These are phyloP conservation scores for Champsocephalus esox DNA, from an alignment of 2,797 vertebrate species.

Conservation along the genomic window DNA sequence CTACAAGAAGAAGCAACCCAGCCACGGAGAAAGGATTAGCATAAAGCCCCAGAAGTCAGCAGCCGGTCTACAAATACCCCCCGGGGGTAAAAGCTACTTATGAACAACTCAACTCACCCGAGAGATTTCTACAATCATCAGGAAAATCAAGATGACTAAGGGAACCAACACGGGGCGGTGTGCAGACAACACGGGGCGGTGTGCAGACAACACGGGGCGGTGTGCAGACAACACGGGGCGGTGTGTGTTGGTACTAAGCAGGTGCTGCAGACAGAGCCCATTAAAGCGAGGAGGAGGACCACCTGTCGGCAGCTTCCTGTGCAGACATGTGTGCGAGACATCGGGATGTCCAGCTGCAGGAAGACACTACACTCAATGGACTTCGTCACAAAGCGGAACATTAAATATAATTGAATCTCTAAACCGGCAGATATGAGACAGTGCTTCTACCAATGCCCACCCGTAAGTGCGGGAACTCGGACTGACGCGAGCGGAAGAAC, in stretches of 20 bases:
- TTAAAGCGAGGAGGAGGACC: constrained; percentile 21
- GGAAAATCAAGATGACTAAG: constrained; percentile 19
- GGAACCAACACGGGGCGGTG: constrained; percentile 15
- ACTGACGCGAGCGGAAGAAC: constrained; percentile 49
- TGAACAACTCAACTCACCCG: constrained; percentile 49
- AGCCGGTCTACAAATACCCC: constrained; percentile 29
- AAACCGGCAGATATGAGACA: neutral
- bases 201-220: neutral
- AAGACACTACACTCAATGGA: constrained; percentile 18
- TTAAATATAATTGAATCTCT: neutral
- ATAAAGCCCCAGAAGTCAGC: constrained; percentile 22
- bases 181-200: too few relatives aligned
- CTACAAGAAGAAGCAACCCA: constrained; percentile 16
- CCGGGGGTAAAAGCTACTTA: constrained; percentile 12
- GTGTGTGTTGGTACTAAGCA: constrained; percentile 7
- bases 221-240: too few relatives aligned
- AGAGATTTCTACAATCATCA: constrained; percentile 40
- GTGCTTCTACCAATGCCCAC: constrained; percentile 1
- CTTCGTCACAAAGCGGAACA: constrained; percentile 18
- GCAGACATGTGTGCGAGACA: constrained; percentile 7
- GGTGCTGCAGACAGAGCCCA: constrained; percentile 17
- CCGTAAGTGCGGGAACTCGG: constrained; percentile 19
- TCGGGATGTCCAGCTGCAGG: neutral
- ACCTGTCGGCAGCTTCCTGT: constrained; percentile 30
- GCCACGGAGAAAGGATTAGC: constrained; percentile 23